A percentile compares a stretch with the other conserved stretches of the same genome.
phyloP scores from a whole-genome alignment of 2,113 vertebrate genomes.

The Chloebia gouldiae region DNA sequence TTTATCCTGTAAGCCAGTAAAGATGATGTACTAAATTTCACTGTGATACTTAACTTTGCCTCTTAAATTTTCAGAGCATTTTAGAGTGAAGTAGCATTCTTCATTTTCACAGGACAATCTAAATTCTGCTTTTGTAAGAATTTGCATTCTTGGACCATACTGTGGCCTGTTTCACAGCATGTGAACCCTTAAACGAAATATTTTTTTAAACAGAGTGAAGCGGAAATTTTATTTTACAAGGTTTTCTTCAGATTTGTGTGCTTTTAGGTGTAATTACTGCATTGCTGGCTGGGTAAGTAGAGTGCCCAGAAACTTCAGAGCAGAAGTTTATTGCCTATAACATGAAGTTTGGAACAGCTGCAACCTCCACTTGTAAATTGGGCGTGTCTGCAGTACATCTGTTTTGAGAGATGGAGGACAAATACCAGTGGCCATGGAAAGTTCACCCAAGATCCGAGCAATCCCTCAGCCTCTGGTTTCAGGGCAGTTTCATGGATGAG shows the following conservation, averaged over 20 bases:
- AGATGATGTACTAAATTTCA: neutral
- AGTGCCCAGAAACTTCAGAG: neutral
- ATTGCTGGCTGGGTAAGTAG: neutral
- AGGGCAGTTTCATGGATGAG: neutral
- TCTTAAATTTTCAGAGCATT: neutral
- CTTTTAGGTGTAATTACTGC: neutral
- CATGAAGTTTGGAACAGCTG: neutral
- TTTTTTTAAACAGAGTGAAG: neutral
- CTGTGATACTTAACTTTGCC: neutral
- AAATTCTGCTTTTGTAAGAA: neutral
- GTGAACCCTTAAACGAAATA: constrained; percentile 11
- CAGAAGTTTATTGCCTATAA: neutral
- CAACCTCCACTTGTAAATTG: neutral
- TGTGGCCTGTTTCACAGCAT: neutral
- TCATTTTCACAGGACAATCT: neutral
- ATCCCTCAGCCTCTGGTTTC: neutral
- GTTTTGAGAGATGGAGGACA: neutral
- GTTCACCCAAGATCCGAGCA: neutral
- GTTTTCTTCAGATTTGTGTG: neutral
- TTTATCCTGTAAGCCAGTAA: neutral
- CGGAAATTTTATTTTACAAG: neutral
- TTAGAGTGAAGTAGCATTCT: neutral
- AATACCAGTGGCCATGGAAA: neutral
- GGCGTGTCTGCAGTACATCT: neutral
- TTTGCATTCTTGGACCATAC: neutral